Conservation (phyloP, 1,140 invertebrate genomes). For the Zaprionus taronus region DNA sequence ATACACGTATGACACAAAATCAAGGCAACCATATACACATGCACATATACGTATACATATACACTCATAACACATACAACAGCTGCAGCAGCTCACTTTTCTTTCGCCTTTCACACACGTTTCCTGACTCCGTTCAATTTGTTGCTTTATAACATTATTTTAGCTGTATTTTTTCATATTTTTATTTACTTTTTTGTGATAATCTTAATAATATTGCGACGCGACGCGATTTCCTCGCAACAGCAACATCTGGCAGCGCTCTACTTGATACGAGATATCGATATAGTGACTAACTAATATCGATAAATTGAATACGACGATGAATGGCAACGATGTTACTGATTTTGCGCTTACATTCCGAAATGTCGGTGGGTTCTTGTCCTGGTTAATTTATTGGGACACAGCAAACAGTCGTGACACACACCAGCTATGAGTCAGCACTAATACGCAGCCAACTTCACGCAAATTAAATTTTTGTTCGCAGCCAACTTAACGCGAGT, state of each 20-base stretch:
- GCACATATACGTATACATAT: slow-evolving; percentile 28
- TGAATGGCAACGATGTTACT: neutral
- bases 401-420: neutral
- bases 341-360: slow-evolving; percentile 6
- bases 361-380: neutral
- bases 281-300: slow-evolving; percentile 4
- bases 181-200: slow-evolving; percentile 41
- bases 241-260: slow-evolving; percentile 43
- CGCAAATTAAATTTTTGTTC: neutral
- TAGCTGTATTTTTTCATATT: slow-evolving; percentile 26
- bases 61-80: slow-evolving; percentile 45
- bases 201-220: slow-evolving; percentile 48
- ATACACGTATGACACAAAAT: slow-evolving; percentile 31
- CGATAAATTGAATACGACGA: neutral
- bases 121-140: slow-evolving; percentile 9
- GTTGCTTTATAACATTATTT: slow-evolving; percentile 14
- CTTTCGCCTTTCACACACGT: slow-evolving; percentile 20
- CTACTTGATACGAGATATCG: slow-evolving; percentile 32
- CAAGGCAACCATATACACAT: slow-evolving; percentile 38
- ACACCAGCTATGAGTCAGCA: slow-evolving; percentile 23
- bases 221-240: slow-evolving; percentile 45
- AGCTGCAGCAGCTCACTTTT: slow-evolving; percentile 49
- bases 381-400: neutral
- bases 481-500: slow-evolving; percentile 17
- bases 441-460: slow-evolving; percentile 18